phyloP scores from a whole-genome alignment of 2,113 vertebrate genomes.

The Zosterops hypoxanthus region DNA sequence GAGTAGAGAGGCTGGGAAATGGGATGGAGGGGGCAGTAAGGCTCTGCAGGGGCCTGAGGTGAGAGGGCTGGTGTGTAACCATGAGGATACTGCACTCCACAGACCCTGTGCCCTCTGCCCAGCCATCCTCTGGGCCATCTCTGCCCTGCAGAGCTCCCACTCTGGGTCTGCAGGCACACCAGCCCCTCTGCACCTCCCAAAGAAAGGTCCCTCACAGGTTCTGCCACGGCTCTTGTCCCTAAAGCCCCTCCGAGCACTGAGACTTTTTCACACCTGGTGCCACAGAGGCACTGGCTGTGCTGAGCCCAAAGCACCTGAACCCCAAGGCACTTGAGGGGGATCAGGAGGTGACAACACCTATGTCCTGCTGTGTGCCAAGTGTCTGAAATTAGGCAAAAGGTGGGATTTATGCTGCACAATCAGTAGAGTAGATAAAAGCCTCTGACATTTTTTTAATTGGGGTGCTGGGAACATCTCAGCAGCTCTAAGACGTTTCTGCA shows the following conservation, averaged over 20 bases:
- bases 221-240: neutral
- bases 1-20: neutral
- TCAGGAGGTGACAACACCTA: fast-evolving
- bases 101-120: neutral
- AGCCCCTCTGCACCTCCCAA: neutral
- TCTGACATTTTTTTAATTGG: slow-evolving; percentile 1
- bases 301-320: neutral
- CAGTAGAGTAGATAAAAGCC: neutral
- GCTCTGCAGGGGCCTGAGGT: neutral
- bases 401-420: neutral
- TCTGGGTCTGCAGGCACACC: neutral
- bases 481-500: neutral
- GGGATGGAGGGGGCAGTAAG: neutral
- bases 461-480: neutral
- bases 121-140: neutral
- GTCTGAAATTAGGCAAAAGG: neutral
- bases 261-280: fast-evolving
- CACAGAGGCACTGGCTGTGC: neutral
- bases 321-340: neutral
- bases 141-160: neutral
- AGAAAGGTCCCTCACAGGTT: neutral
- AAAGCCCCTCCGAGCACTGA: fast-evolving
- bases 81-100: neutral
- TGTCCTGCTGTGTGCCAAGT: neutral
- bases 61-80: neutral